Base-by-base conservation (phyloP, 2,113 vertebrate species). In the Misgurnus anguillicaudatus region DNA sequence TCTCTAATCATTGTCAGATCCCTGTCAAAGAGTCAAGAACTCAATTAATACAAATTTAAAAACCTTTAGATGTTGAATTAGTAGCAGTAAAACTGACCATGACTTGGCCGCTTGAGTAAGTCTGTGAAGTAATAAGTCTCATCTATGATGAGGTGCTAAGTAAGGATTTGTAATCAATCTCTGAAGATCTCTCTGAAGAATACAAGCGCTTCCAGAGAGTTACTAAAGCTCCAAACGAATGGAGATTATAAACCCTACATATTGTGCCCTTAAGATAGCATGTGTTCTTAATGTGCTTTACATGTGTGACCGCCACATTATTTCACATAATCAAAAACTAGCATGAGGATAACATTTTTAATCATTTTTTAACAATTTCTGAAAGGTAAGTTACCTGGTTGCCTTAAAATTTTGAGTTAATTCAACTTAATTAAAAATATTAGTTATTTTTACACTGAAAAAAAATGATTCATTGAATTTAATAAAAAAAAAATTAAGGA, bases 1-100 rank as follows among this genome's bases (percentile, higher is more conserved):
- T 31, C 39, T 85, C 38, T 72, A 82, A 85, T 83, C 77, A 77
- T 70, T 82, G 75, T 85, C 82, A 87, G 86, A 82, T 80, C 79
- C 39, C 57, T 72, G 64, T 45, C 41, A 60, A 80, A 77, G 79
- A 76, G 45, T 84, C 67, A 82, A 57, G 82, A 36, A 8, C 21
- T 80, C 9, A 39, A 82, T 79, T 82, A 80, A 83, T 74, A 80
- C 74, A 41, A 64, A 41, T 65, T 78, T 61, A 80, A 75, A 74
- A 74, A 53, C 48, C 8, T 61, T 73, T 38, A 39, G 57, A 70
- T 78, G 80, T 82, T 53, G 75, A 85, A 84, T 80, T 81, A 79
- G 77, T 42, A 80, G 71, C 80, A 74, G 63, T 78, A 84, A 83
- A 86, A 71, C 63, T 69, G 77, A 80, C 75, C n/a, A 58, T 78